Conservation (phyloP, 1,140 invertebrate genomes). For the Lasaia peninsularis region DNA sequence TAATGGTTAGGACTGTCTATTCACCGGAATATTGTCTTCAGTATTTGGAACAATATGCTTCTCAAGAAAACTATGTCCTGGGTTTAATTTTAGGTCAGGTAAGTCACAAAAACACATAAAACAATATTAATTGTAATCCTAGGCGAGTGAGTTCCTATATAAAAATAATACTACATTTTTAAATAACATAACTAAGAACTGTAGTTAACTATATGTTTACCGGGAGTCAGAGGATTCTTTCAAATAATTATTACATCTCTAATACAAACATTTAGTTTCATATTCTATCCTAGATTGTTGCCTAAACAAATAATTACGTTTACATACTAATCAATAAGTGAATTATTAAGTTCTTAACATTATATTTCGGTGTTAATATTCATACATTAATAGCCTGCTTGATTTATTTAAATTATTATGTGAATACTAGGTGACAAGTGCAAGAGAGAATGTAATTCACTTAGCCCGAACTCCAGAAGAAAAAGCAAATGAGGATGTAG, state of each 20-base stretch:
- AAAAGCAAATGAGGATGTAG: conserved; percentile 38
- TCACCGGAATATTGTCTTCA: conserved; percentile 69
- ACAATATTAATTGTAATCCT: too few relatives aligned
- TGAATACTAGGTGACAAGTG: conserved; percentile 67
- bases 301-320: too few relatives aligned
- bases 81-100: conserved; percentile 85
- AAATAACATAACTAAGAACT: background rate
- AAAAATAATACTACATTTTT: background rate
- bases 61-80: conserved; percentile 77
- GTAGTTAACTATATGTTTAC: background rate
- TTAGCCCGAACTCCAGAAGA: conserved; percentile 84
- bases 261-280: too few relatives aligned
- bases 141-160: background rate
- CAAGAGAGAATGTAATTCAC: conserved; percentile 85
- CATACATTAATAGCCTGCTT: too few relatives aligned
- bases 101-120: conserved; percentile 24
- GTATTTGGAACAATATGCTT: conserved; percentile 72
- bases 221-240: too few relatives aligned
- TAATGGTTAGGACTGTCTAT: conserved; percentile 66
- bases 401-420: too few relatives aligned
- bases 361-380: too few relatives aligned
- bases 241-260: too few relatives aligned
- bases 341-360: too few relatives aligned
- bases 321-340: too few relatives aligned
- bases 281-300: too few relatives aligned